Conservation (phyloP, 2,113 vertebrate genomes). For the Podarcis raffonei region DNA sequence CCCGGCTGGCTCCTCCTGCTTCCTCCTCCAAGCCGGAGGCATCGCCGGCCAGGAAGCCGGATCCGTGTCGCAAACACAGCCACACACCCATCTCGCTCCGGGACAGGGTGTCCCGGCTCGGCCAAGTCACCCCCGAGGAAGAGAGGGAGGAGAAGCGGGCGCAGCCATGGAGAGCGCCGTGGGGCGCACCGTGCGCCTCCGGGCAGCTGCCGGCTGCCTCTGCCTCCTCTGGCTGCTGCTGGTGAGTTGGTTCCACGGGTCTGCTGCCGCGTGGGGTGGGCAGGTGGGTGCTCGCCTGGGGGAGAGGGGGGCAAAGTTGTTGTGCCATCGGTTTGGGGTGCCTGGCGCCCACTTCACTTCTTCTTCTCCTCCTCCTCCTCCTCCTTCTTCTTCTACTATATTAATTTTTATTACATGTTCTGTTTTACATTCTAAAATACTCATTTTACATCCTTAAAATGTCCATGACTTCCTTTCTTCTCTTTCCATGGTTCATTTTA, state of each 20-base stretch:
- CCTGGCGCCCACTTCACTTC: neutral
- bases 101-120: neutral
- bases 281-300: neutral
- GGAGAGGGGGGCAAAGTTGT: neutral
- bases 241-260: neutral
- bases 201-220: neutral
- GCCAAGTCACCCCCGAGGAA: too few species aligned
- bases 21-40: neutral
- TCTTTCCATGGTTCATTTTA: too few species aligned
- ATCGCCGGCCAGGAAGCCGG: conserved; percentile 12
- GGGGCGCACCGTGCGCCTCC: neutral
- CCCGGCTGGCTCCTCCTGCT: neutral
- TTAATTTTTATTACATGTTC: too few species aligned
- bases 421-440: too few species aligned
- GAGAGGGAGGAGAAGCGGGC: neutral
- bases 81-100: neutral
- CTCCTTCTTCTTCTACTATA: too few species aligned
- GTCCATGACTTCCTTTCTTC: too few species aligned
- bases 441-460: too few species aligned
- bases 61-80: neutral
- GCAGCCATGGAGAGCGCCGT: neutral
- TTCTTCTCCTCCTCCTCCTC: too few species aligned
- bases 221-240: neutral
- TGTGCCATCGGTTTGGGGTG: neutral
- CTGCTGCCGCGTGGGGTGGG: neutral